A percentile compares a stretch with the other conserved stretches of the same genome.
phyloP scores from a whole-genome alignment of 37 sponge, comb jelly and placozoan genomes.

The Diacarnus erythraeanus region DNA sequence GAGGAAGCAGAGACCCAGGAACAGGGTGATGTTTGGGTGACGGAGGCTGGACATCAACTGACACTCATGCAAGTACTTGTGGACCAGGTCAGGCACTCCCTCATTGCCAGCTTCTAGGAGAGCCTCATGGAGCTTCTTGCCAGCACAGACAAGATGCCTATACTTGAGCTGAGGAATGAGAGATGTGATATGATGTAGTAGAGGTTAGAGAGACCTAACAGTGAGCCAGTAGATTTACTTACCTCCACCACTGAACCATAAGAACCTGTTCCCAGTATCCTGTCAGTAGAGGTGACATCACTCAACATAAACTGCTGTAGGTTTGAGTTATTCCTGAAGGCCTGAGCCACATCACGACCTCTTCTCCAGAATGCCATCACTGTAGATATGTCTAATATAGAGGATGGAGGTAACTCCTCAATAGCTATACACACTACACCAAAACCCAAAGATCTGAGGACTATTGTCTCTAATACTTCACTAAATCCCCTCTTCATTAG shows the following conservation, averaged over 20 bases:
- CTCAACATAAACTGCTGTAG: constrained; percentile 35
- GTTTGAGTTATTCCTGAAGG: too few relatives aligned
- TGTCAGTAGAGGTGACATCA: background rate
- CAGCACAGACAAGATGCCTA: background rate
- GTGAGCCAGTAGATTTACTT: too few relatives aligned
- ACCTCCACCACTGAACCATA: background rate
- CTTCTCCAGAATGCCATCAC: too few relatives aligned
- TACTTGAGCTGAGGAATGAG: background rate
- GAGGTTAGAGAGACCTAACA: background rate
- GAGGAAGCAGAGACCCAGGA: background rate
- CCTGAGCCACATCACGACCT: too few relatives aligned
- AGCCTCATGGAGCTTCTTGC: background rate
- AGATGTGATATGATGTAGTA: too few relatives aligned
- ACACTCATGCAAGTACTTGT: background rate
- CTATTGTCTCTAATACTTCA: too few relatives aligned
- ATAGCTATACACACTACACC: too few relatives aligned
- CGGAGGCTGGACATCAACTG: constrained; percentile 1
- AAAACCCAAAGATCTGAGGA: too few relatives aligned
- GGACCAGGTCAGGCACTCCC: background rate
- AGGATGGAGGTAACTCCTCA: too few relatives aligned
- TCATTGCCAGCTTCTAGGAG: background rate
- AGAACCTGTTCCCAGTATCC: background rate
- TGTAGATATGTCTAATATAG: too few relatives aligned
- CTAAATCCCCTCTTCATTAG: too few relatives aligned
- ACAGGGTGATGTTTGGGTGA: background rate